phyloP scores from a whole-genome alignment of 2,888 invertebrate genomes.

The Torymus texanus region DNA sequence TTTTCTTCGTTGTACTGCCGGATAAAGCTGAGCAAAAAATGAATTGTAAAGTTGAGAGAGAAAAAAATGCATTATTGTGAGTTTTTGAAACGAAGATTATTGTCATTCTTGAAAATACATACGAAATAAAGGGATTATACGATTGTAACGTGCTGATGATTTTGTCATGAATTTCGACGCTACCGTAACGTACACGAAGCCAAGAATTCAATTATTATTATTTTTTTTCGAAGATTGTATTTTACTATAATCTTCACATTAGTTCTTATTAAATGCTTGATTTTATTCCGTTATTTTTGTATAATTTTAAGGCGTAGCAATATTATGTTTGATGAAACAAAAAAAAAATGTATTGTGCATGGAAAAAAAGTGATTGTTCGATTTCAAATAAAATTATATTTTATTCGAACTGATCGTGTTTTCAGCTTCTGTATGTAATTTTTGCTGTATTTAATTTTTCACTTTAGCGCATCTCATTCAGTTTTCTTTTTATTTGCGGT shows the following conservation, averaged over 20 bases:
- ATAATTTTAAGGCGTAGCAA: conserved; percentile 56
- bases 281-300: conserved; percentile 56
- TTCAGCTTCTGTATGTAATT: background rate
- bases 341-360: conserved; percentile 55
- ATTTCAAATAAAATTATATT: conserved; percentile 57
- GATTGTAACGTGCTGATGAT: conserved; percentile 47
- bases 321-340: conserved; percentile 53
- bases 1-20: conserved; percentile 34
- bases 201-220: conserved; percentile 29
- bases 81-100: conserved; percentile 4
- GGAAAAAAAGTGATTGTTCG: conserved; percentile 54
- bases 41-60: conserved; percentile 27
- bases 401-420: conserved; percentile 38
- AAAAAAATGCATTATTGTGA: background rate
- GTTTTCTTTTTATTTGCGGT: too few relatives aligned
- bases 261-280: conserved; percentile 52
- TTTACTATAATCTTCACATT: conserved; percentile 27
- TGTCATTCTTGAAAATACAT: conserved; percentile 20
- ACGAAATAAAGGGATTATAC: conserved; percentile 40
- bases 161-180: conserved; percentile 42
- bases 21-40: conserved; percentile 14
- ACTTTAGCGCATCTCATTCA: background rate
- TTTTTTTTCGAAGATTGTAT: conserved; percentile 30
- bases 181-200: conserved; percentile 28
- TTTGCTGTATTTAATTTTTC: conserved; percentile 1